A percentile compares a stretch with the other conserved stretches of the same genome.
phyloP scores from a whole-genome alignment of 2,113 vertebrate species.

The Gyps fulvus region DNA sequence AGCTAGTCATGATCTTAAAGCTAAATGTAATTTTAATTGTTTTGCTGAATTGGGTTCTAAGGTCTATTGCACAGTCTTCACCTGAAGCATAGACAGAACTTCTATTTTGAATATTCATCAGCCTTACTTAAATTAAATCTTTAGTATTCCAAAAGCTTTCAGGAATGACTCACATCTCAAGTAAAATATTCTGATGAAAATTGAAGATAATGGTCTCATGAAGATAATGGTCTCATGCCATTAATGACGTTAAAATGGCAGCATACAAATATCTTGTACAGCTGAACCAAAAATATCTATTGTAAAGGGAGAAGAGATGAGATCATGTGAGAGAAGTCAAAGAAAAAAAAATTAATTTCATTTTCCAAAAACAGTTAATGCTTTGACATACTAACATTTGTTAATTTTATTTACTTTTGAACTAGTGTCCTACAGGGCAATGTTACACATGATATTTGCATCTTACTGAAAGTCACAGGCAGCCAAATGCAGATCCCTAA shows the following conservation, averaged over 20 bases:
- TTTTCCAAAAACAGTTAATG: background rate
- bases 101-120: background rate
- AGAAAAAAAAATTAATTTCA: background rate
- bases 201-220: background rate
- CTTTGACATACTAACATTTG: background rate
- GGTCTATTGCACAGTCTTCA: background rate
- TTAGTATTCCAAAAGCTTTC: background rate
- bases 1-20: background rate
- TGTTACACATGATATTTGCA: background rate
- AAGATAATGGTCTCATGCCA: background rate
- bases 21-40: constrained; percentile 17
- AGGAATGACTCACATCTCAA: background rate
- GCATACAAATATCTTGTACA: background rate
- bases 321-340: background rate
- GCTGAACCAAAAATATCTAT: background rate
- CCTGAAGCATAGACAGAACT: background rate
- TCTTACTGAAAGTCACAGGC: background rate
- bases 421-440: background rate
- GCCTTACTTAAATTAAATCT: background rate
- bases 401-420: background rate
- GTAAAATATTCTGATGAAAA: background rate
- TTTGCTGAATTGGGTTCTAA: background rate
- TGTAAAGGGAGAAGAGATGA: background rate
- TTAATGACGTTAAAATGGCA: background rate
- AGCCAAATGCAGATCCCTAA: background rate